These are phyloP conservation scores for Mustela erminea DNA, from an alignment of 2,797 vertebrate genomes.

Conservation along the genomic window DNA sequence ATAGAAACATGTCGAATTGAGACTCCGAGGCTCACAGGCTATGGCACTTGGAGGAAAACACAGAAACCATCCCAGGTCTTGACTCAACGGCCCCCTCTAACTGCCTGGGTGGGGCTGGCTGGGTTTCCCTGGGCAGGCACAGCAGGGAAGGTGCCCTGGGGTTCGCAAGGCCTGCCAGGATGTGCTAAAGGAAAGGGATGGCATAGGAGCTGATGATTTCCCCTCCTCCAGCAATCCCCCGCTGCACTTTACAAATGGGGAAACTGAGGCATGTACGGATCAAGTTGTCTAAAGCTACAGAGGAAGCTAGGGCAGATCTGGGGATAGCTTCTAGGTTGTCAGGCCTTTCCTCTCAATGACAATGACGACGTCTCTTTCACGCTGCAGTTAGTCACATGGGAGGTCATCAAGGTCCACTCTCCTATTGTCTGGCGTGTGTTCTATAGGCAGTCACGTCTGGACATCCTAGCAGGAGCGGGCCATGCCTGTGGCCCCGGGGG, in stretches of 20 bases:
- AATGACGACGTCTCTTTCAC: not conserved
- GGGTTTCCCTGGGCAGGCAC: not conserved
- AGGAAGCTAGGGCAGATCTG: not conserved
- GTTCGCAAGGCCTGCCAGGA: not conserved
- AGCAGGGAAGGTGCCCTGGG: not conserved
- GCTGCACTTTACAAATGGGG: not conserved
- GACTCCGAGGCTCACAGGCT: not conserved
- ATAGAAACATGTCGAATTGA: not conserved
- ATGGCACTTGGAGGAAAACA: not conserved
- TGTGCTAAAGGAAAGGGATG: not conserved
- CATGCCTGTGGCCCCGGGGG: not conserved
- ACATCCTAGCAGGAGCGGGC: rapidly evolving
- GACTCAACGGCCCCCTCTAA: not conserved
- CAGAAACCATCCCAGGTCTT: not conserved
- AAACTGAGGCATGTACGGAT: not conserved
- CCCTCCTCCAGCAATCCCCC: not conserved
- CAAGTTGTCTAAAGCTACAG: not conserved
- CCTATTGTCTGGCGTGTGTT: rapidly evolving
- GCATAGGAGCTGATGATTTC: not conserved
- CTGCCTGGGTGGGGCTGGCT: not conserved
- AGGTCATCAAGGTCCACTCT: not conserved
- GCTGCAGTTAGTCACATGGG: not conserved
- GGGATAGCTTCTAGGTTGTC: not conserved
- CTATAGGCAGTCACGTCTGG: not conserved
- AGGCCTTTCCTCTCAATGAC: not conserved